Percentiles rank a stretch among this genome's conserved stretches.
These are phyloP conservation scores for Mus pahari DNA, from an alignment of 2,113 vertebrate species.

Conservation along the genomic window DNA sequence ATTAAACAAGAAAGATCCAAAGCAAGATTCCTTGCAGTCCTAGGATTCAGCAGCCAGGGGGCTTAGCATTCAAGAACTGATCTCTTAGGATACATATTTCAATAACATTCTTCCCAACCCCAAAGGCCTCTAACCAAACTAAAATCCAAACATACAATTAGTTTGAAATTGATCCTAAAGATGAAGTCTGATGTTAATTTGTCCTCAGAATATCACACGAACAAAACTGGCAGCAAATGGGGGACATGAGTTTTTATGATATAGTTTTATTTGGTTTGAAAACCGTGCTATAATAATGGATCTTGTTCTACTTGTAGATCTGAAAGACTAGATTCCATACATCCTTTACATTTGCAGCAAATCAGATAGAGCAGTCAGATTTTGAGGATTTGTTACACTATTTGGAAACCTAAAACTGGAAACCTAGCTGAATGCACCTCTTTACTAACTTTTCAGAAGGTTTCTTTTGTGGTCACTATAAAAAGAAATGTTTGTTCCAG, in stretches of 20 bases:
- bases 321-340: neutral
- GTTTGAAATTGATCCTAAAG: neutral
- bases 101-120: neutral
- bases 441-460: neutral
- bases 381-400: neutral
- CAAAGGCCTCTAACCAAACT: neutral
- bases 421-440: conserved; percentile 13
- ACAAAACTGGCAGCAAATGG: neutral
- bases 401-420: conserved; percentile 24
- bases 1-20: conserved; percentile 14
- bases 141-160: neutral
- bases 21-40: neutral
- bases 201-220: conserved; percentile 14
- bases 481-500: conserved; percentile 38
- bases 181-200: conserved; percentile 11
- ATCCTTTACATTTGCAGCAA: conserved; percentile 22
- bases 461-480: neutral
- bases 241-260: neutral
- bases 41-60: neutral
- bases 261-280: conserved; percentile 32
- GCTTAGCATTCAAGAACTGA: neutral
- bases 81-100: conserved; percentile 18
- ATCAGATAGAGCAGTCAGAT: neutral
- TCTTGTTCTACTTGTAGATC: conserved; percentile 8
- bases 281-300: neutral